phyloP scores from a whole-genome alignment of 1,140 invertebrate species.

The Eupristina koningsbergeri region DNA sequence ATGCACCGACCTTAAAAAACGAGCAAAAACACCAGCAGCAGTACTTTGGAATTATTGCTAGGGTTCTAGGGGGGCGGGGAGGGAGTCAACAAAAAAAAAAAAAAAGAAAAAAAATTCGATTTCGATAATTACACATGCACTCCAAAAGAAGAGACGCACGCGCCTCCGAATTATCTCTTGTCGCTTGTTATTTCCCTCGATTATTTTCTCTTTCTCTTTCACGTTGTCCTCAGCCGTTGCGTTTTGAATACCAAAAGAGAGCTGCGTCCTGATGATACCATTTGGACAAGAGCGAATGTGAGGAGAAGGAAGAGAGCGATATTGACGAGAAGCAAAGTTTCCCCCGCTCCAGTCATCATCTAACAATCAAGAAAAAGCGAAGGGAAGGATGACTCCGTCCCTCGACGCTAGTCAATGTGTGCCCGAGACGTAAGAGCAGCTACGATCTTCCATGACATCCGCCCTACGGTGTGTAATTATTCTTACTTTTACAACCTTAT shows the following conservation, averaged over 20 bases:
- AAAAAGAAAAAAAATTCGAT: neutral
- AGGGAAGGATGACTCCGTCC: conserved; percentile 26
- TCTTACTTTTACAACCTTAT: neutral
- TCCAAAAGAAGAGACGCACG: neutral
- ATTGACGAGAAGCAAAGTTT: too few relatives aligned
- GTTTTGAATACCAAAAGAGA: neutral
- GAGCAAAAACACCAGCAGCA: neutral
- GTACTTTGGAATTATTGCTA: neutral
- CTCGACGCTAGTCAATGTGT: conserved; percentile 7
- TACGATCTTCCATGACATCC: conserved; percentile 43
- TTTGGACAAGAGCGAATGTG: neutral
- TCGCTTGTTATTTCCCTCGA: neutral
- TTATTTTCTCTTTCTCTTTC: neutral
- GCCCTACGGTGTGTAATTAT: conserved; percentile 37
- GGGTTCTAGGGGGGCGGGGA: too few relatives aligned
- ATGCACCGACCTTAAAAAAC: neutral
- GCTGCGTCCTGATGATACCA: neutral
- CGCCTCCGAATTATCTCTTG: neutral
- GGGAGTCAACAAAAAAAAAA: too few relatives aligned
- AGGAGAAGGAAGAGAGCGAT: neutral
- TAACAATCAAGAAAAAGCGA: neutral
- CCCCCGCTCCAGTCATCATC: neutral
- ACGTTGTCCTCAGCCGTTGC: too few relatives aligned
- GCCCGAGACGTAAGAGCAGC: conserved; percentile 26
- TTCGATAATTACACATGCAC: neutral